Base-by-base conservation (phyloP, 2,888 invertebrate species). In the Argyresthia albistria region DNA sequence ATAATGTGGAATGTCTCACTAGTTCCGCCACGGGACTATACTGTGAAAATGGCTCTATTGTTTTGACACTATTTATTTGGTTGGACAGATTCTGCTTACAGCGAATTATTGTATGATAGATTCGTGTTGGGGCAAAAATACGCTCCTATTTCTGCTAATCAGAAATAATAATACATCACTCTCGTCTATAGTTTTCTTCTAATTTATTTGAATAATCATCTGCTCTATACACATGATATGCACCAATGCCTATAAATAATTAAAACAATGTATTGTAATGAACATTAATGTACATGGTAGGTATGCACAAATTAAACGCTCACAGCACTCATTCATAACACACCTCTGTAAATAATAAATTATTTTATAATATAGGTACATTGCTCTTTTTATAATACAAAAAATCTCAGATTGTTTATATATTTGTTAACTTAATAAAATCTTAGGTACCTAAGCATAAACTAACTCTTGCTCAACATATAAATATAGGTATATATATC, bases 151-250 rank as follows among this genome's bases (percentile, higher is more conserved):
- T 25, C 25, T 25, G 25, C 25, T 6, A 25, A 25, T 25, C 25
- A 25, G 25, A 25, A 45, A 11, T 14, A 48, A 48, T 48, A 37
- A 48, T 37, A 48, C 37, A 48, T 37, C 14, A 10, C 48, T n/a
- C 4, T 37, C 9, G 14, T 8, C n/a, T 45, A 51, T 51, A 25
- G 35, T 80, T 80, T 76, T 67, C 56, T 78, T 86, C 86, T 86
- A 87, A 82, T 87, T 87, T 86, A 86, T 84, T 87, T 76, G 86
- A 84, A 79, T 87, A 84, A 80, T 81, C 86, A 80, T 84, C 84
- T 81, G 86, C 75, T 76, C 83, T 86, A 86, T 83, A 84, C 86
- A 87, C 87, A 84, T 87, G 87, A 87, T 87, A 87, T 87, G 87
- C 87, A 86, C 86, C 87, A 86, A 86, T 86, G 86, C 77, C 80